Evolutionary conservation across 2,888 invertebrate genomes (phyloP).

Genomic region (Lasioglossum marginatum): DNA sequence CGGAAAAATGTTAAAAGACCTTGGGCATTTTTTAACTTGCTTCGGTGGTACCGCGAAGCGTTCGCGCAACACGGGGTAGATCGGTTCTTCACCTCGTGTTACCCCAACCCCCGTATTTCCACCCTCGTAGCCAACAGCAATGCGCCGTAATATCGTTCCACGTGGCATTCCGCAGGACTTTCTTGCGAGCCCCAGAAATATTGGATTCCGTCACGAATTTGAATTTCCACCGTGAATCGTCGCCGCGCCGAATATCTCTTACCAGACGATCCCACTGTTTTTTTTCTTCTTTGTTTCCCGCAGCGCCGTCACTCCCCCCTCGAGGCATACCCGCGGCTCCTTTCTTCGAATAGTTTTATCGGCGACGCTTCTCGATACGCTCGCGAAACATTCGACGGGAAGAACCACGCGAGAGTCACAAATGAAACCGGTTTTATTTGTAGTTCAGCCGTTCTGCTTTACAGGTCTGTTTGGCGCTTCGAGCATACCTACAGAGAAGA

Average conservation of each 20-base stretch:
- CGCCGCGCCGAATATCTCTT: slow-evolving; percentile 33
- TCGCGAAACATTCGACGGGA: background rate
- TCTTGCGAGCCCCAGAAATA: slow-evolving; percentile 52
- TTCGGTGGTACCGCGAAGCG: background rate
- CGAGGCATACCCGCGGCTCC: background rate
- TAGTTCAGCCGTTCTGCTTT: background rate
- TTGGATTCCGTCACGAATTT: slow-evolving; percentile 67
- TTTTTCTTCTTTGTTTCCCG: background rate
- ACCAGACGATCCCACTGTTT: slow-evolving; percentile 4
- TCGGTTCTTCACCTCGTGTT: background rate
- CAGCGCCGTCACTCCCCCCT: background rate
- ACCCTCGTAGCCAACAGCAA: slow-evolving; percentile 20
- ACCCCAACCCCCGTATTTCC: background rate
- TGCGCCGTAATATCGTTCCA: slow-evolving; percentile 62
- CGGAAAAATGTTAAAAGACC: slow-evolving; percentile 30
- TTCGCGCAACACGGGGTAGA: background rate
- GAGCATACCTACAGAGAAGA: background rate
- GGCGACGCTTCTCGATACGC: slow-evolving; percentile 3
- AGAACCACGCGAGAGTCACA: background rate
- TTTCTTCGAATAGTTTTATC: slow-evolving; percentile 15
- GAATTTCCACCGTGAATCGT: slow-evolving; percentile 53
- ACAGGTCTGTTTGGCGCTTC: background rate
- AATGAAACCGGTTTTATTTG: slow-evolving; percentile 5
- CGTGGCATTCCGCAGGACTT: slow-evolving; percentile 55
- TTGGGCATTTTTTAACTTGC: slow-evolving; percentile 28